These are phyloP conservation scores for Prenolepis imparis DNA, from an alignment of 2,888 invertebrate genomes.

Conservation along the genomic window DNA sequence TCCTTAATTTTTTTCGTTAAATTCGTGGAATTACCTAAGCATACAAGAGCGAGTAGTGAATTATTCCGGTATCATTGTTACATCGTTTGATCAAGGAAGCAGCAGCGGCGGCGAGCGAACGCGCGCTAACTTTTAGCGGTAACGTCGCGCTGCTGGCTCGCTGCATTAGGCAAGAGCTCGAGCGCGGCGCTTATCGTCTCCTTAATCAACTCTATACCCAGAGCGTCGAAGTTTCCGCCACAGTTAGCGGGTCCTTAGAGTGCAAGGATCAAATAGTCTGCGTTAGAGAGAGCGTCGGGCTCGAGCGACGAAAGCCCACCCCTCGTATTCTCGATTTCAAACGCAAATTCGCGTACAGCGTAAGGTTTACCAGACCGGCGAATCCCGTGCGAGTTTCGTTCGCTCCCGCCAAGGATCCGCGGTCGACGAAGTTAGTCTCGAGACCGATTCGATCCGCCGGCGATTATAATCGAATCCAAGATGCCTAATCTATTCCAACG, in stretches of 20 bases:
- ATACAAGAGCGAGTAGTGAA: neutral
- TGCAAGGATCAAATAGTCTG: slow-evolving; percentile 59
- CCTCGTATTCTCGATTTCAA: slow-evolving; percentile 76
- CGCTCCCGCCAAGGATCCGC: slow-evolving; percentile 75
- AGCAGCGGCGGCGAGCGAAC: slow-evolving; percentile 12
- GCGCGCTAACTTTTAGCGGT: slow-evolving; percentile 47
- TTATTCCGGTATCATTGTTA: slow-evolving; percentile 29
- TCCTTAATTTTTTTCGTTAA: neutral
- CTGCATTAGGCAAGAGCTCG: slow-evolving; percentile 60
- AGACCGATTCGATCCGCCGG: slow-evolving; percentile 76
- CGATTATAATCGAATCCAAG: slow-evolving; percentile 77
- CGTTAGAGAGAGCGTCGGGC: slow-evolving; percentile 40
- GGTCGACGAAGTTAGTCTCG: slow-evolving; percentile 81
- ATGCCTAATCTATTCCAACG: slow-evolving; percentile 67
- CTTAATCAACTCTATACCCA: slow-evolving; percentile 55
- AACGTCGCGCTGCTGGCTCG: slow-evolving; percentile 47
- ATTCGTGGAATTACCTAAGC: neutral
- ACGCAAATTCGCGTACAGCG: slow-evolving; percentile 81
- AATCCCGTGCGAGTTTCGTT: slow-evolving; percentile 77
- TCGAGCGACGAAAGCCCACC: slow-evolving; percentile 33
- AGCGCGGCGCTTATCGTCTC: slow-evolving; percentile 46
- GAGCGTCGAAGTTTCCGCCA: slow-evolving; percentile 53
- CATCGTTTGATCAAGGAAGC: slow-evolving; percentile 36
- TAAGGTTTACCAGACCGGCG: slow-evolving; percentile 74
- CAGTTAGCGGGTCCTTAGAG: slow-evolving; percentile 52